phyloP scores from a whole-genome alignment of 2,888 invertebrate genomes.

The Nomada flava region DNA sequence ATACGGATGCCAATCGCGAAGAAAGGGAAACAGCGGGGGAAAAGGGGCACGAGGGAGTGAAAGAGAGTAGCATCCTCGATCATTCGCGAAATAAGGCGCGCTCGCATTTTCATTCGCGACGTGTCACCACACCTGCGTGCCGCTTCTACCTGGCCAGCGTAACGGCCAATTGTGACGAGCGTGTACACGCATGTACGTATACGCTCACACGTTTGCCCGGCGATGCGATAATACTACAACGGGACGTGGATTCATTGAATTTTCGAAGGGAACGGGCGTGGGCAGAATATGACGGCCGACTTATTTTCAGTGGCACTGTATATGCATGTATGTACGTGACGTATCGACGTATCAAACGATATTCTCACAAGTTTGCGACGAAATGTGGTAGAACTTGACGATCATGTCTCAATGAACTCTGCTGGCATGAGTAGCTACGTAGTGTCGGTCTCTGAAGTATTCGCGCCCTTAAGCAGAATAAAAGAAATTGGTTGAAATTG shows the following conservation, averaged over 20 bases:
- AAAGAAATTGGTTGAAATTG: too few species aligned
- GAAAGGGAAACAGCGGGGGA: slow-evolving; percentile 34
- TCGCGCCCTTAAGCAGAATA: too few species aligned
- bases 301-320: neutral
- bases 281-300: too few species aligned
- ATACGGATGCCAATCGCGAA: slow-evolving; percentile 45
- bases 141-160: slow-evolving; percentile 60
- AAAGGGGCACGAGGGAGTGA: slow-evolving; percentile 9
- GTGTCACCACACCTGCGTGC: slow-evolving; percentile 59
- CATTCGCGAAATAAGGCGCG: slow-evolving; percentile 27
- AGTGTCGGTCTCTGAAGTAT: too few species aligned
- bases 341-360: too few species aligned
- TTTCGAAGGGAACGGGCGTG: slow-evolving; percentile 19
- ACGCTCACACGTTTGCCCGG: neutral
- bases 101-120: slow-evolving; percentile 65
- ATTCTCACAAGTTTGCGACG: too few species aligned
- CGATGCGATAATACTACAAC: slow-evolving; percentile 58
- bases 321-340: too few species aligned
- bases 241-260: slow-evolving; percentile 46
- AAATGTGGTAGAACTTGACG: too few species aligned
- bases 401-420: too few species aligned
- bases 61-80: neutral
- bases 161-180: slow-evolving; percentile 31
- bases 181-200: neutral
- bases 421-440: too few species aligned